Percentiles rank a stretch among this genome's conserved stretches.
Evolutionary conservation across 2,888 invertebrate species (phyloP).

Genomic region (Hypercompe scribonia): DNA sequence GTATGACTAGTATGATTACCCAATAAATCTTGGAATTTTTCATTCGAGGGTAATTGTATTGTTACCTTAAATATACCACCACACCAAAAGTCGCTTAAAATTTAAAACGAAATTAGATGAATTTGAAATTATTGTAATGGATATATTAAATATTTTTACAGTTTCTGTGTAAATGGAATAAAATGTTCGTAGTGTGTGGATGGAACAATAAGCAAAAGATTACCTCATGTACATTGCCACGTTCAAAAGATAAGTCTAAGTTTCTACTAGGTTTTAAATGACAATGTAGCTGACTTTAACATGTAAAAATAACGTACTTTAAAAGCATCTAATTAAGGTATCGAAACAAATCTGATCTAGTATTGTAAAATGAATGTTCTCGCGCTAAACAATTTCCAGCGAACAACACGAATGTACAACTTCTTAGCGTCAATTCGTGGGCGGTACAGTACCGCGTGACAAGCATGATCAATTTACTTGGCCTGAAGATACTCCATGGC

Average conservation of each 20-base stretch:
- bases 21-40: background rate
- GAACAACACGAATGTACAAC: too few species aligned
- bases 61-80: background rate
- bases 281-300: slow-evolving; percentile 22
- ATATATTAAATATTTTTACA: background rate
- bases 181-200: background rate
- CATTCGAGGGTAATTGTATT: too few species aligned
- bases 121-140: background rate
- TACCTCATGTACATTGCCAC: background rate
- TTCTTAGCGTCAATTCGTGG: too few species aligned
- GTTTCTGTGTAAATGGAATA: background rate
- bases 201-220: background rate
- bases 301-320: too few species aligned
- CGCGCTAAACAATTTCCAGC: too few species aligned
- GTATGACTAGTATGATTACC: background rate
- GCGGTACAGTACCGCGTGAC: too few species aligned
- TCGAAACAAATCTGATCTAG: too few species aligned
- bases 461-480: too few species aligned
- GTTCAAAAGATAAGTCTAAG: slow-evolving; percentile 39
- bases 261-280: slow-evolving; percentile 35
- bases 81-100: background rate
- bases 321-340: background rate
- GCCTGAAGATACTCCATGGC: too few species aligned
- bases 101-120: background rate
- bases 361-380: too few species aligned